Percentiles rank a stretch among this genome's conserved stretches.
Evolutionary conservation across 2,797 vertebrate species (phyloP).

Genomic region (Mallotus villosus): DNA sequence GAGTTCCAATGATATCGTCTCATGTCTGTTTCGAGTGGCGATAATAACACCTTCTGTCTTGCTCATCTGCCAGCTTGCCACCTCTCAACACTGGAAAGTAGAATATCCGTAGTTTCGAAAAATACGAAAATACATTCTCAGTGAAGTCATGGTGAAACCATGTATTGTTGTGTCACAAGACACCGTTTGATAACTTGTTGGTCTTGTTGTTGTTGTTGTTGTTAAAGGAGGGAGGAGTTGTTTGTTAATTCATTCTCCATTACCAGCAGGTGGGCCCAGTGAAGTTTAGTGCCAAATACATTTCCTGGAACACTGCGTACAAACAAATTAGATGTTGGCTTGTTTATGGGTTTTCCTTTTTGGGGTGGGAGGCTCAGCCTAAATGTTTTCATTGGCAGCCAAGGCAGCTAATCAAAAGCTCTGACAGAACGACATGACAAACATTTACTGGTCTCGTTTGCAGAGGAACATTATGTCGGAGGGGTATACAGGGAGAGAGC

Average conservation of each 20-base stretch:
- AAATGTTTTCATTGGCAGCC: constrained; percentile 30
- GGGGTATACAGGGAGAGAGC: constrained; percentile 3
- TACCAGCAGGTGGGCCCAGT: neutral
- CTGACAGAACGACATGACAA: constrained; percentile 18
- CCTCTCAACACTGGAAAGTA: no score
- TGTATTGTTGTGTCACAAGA: neutral
- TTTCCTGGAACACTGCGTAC: neutral
- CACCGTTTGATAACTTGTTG: neutral
- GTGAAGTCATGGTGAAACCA: no score
- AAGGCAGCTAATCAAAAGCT: constrained; percentile 26
- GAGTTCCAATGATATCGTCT: no score
- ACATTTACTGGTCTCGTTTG: constrained; percentile 19
- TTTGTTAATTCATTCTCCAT: neutral
- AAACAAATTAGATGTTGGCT: neutral
- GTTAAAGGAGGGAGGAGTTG: no score
- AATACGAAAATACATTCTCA: no score
- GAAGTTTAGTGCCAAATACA: neutral
- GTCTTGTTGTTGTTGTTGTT: no score
- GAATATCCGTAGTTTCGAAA: no score
- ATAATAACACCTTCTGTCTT: no score
- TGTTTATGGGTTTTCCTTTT: constrained; percentile 12
- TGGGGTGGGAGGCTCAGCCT: neutral
- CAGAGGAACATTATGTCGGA: constrained; percentile 26
- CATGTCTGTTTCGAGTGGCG: no score
- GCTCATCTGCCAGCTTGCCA: no score